Percentiles rank a stretch among this genome's conserved stretches.
Evolutionary conservation across 1,140 invertebrate species (phyloP).

Genomic region (Aphis craccivora): DNA sequence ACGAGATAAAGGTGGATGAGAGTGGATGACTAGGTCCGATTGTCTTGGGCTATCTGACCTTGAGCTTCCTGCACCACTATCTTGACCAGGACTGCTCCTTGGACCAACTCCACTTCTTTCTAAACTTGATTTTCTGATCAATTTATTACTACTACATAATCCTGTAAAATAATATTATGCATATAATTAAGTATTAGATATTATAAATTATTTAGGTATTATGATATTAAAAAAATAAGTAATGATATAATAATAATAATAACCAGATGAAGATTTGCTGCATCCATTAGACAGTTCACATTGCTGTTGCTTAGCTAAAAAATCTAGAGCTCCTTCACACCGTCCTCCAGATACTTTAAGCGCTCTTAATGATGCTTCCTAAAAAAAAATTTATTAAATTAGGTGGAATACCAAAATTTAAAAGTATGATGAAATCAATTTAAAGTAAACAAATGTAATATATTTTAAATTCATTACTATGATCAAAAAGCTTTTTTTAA

Average conservation of each 20-base stretch:
- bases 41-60: conserved; percentile 86
- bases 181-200: not conserved
- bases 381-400: conserved; percentile 60
- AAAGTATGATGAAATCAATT: not conserved
- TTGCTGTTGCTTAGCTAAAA: conserved; percentile 72
- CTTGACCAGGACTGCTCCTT: conserved; percentile 83
- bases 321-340: conserved; percentile 75
- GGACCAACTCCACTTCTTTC: conserved; percentile 79
- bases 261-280: conserved; percentile 61
- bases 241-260: not conserved
- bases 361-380: conserved; percentile 75
- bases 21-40: conserved; percentile 64
- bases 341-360: conserved; percentile 74
- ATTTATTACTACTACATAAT: conserved; percentile 72
- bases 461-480: not conserved
- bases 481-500: not conserved
- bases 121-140: conserved; percentile 85
- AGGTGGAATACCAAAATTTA: not conserved
- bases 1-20: conserved; percentile 67
- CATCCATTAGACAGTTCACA: conserved; percentile 65
- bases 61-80: conserved; percentile 85
- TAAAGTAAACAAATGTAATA: not conserved
- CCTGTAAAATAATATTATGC: conserved; percentile 50
- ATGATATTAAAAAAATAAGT: not conserved
- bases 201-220: conserved; percentile 7